These are phyloP conservation scores for Carlito syrichta DNA, from an alignment of 2,113 vertebrate genomes.

Conservation along the genomic window DNA sequence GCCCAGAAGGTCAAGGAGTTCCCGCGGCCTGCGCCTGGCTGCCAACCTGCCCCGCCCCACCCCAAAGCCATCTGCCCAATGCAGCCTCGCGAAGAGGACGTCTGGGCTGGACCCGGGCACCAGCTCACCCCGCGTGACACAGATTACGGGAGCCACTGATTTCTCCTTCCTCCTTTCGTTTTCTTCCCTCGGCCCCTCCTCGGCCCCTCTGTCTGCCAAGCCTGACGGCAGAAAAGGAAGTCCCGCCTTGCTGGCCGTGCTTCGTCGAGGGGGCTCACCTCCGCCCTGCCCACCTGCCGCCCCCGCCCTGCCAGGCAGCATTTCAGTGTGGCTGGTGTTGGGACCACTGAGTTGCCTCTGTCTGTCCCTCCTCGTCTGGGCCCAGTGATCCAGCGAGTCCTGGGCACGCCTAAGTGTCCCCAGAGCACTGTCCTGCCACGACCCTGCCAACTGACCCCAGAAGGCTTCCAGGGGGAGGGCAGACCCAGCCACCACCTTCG, in stretches of 20 bases:
- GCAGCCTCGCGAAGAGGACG: constrained; percentile 33
- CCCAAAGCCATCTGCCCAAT: constrained; percentile 75
- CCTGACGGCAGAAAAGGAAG: constrained; percentile 30
- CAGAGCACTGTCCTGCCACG: not conserved
- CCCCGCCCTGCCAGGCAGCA: not conserved
- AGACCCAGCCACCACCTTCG: not conserved
- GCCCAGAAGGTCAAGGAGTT: constrained; percentile 95
- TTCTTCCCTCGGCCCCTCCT: not conserved
- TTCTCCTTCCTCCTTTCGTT: constrained; percentile 50
- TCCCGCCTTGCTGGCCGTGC: not conserved
- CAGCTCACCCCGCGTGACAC: constrained; percentile 49
- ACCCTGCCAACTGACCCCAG: not conserved
- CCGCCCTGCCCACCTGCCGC: not conserved
- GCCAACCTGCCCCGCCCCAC: constrained; percentile 79
- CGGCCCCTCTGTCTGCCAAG: constrained; percentile 21
- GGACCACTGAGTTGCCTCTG: not conserved
- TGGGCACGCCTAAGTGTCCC: no score
- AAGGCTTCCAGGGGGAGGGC: not conserved
- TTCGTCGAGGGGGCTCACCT: not conserved
- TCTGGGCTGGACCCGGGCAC: constrained; percentile 61
- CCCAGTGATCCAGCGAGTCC: not conserved
- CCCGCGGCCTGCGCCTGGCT: constrained; percentile 74
- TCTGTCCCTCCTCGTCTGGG: not conserved
- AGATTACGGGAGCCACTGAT: constrained; percentile 71
- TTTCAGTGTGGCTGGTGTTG: not conserved